Conservation (phyloP, 2,797 vertebrate genomes). For the Anas flavirostris region DNA sequence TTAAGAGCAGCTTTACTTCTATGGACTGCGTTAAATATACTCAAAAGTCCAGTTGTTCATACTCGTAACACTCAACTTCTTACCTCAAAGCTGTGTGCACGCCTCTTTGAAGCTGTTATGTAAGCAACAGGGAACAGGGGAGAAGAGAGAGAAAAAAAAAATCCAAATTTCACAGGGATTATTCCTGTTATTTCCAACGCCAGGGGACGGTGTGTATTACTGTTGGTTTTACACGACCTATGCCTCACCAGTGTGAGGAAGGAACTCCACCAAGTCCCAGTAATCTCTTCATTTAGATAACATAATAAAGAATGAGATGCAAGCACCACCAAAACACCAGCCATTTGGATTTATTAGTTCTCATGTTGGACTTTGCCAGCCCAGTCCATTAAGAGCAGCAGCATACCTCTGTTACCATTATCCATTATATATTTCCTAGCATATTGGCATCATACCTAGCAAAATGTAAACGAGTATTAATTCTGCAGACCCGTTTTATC, state of each 20-base stretch:
- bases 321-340: not conserved
- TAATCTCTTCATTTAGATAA: not conserved
- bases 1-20: not conserved
- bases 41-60: not conserved
- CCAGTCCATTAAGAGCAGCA: not conserved
- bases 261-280: not conserved
- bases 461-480: not conserved
- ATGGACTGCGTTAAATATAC: not conserved
- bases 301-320: not conserved
- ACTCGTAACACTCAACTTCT: not conserved
- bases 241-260: not conserved
- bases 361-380: not conserved
- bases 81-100: not conserved
- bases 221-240: not conserved
- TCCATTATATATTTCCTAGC: not conserved
- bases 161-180: not conserved
- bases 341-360: not conserved
- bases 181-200: not conserved
- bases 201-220: not conserved
- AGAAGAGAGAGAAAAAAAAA: not conserved
- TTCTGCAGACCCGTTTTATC: not conserved
- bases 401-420: not conserved
- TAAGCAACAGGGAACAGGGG: not conserved
- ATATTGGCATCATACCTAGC: not conserved
- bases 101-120: not conserved